phyloP scores from a whole-genome alignment of 1,140 invertebrate genomes.

The Brachionus plicatilis region DNA sequence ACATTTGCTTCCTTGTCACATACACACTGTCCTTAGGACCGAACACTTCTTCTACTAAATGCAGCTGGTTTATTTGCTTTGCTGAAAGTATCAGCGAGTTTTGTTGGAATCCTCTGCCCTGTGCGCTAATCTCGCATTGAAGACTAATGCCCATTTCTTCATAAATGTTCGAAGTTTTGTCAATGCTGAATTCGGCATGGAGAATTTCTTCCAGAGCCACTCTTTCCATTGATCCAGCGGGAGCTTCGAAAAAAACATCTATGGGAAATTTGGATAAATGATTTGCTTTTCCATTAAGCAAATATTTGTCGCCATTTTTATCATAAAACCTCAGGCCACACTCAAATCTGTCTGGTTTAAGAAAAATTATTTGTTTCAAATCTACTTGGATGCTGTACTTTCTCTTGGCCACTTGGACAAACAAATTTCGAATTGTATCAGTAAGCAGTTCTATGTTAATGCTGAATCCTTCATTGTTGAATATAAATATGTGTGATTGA shows the following conservation, averaged over 20 bases:
- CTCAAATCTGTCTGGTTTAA: background rate
- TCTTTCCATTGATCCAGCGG: background rate
- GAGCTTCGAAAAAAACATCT: background rate
- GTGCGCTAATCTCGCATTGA: background rate
- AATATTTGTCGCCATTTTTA: background rate
- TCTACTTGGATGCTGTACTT: background rate
- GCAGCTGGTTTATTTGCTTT: background rate
- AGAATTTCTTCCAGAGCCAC: background rate
- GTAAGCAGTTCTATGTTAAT: background rate
- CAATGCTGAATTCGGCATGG: background rate
- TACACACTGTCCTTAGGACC: background rate
- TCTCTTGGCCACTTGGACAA: background rate
- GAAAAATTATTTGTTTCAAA: background rate
- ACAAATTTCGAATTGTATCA: background rate
- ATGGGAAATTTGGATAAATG: background rate
- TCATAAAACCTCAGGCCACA: background rate
- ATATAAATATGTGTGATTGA: background rate
- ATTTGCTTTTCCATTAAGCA: background rate
- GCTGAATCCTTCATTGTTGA: constrained; percentile 14
- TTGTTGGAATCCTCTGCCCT: background rate
- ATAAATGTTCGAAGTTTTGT: background rate
- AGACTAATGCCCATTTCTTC: background rate
- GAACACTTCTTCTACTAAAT: background rate
- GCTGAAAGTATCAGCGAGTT: background rate
- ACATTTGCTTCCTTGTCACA: background rate